A percentile compares a stretch with the other conserved stretches of the same genome.
Evolutionary conservation across 2,797 vertebrate species (phyloP).

Genomic region (Amniataba percoides): DNA sequence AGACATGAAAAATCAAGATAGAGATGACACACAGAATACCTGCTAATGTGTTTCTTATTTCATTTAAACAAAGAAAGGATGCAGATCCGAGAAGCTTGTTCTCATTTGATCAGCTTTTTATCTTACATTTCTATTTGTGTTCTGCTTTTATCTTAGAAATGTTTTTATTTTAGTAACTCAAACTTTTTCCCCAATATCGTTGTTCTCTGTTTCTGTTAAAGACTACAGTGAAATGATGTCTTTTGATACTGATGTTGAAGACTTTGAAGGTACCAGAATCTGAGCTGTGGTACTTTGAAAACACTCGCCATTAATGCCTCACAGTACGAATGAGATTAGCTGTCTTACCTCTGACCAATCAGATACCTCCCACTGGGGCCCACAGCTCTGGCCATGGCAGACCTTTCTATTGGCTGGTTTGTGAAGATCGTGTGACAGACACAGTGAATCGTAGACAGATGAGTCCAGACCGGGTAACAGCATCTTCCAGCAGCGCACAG

Average conservation of each 20-base stretch:
- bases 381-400: conserved; percentile 91
- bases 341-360: conserved; percentile 89
- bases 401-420: conserved; percentile 90
- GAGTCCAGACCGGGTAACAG: conserved; percentile 92
- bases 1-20: not conserved
- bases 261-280: not conserved
- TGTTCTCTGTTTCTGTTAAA: not conserved
- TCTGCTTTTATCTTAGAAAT: not conserved
- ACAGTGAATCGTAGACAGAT: conserved; percentile 91
- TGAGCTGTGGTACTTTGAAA: not conserved
- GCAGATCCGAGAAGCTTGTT: not conserved
- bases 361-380: conserved; percentile 91
- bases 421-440: conserved; percentile 86
- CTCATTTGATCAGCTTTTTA: not conserved
- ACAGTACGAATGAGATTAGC: too few species aligned
- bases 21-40: not conserved
- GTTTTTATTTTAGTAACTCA: not conserved
- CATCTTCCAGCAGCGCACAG: conserved; percentile 95
- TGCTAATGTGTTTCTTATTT: not conserved
- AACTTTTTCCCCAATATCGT: too few species aligned
- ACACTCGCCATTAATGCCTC: not conserved
- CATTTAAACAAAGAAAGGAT: not conserved
- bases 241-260: not conserved
- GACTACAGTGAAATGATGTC: too few species aligned
- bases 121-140: not conserved